Percentiles rank a stretch among this genome's conserved stretches.
Conservation (phyloP, 2,888 invertebrate genomes). For the Nowickia ferox region DNA sequence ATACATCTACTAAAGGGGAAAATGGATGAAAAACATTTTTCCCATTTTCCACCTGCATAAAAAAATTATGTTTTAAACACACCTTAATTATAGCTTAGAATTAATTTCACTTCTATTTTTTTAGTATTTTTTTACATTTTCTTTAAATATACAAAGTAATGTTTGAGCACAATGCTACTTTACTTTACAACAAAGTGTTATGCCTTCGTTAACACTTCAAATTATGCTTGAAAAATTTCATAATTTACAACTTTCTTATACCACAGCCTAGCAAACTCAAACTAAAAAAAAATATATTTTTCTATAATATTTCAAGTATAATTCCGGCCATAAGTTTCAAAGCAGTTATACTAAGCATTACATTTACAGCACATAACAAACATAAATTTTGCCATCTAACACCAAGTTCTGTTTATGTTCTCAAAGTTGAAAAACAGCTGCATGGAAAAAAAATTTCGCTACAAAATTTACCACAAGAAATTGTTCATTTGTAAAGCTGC, state of each 20-base stretch:
- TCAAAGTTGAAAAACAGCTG: neutral
- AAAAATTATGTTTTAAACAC: neutral
- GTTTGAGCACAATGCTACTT: neutral
- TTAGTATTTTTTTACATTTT: neutral
- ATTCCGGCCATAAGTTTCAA: neutral
- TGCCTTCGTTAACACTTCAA: constrained; percentile 18
- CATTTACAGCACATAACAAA: constrained; percentile 2
- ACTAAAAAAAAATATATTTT: constrained; percentile 3
- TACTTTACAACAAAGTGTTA: neutral
- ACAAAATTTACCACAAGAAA: constrained; percentile 8
- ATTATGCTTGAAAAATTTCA: constrained; percentile 14
- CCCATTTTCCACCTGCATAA: neutral
- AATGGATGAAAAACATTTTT: neutral
- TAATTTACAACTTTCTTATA: constrained; percentile 3
- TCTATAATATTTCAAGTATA: constrained; percentile 1
- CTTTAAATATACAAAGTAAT: neutral
- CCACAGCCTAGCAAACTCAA: neutral
- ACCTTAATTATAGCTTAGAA: constrained; percentile 1
- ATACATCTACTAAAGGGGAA: neutral
- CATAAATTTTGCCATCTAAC: constrained; percentile 2
- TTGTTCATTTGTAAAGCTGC: constrained; percentile 53
- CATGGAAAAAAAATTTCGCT: neutral
- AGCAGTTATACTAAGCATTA: neutral
- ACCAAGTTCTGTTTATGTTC: neutral
- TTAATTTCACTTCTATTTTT: neutral